Evolutionary conservation across 1,140 invertebrate genomes (phyloP).

Genomic region (Calliphora vicina): DNA sequence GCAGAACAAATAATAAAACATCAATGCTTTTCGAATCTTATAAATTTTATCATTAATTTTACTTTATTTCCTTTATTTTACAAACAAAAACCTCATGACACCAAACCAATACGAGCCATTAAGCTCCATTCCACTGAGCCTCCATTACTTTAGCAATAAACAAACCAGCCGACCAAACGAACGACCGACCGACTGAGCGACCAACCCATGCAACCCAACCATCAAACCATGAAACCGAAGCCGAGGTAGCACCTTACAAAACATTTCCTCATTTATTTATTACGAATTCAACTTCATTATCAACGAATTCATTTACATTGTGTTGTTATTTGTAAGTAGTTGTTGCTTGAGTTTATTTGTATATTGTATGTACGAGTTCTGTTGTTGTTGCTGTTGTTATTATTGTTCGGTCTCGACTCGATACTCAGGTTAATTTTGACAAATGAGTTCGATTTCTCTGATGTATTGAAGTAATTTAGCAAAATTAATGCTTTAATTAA

Average conservation of each 20-base stretch:
- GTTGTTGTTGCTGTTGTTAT: constrained; percentile 27
- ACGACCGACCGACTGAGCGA: not conserved
- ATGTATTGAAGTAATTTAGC: constrained; percentile 61
- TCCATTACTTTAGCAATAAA: not conserved
- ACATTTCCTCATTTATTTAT: constrained; percentile 12
- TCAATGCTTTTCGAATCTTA: not conserved
- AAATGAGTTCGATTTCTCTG: constrained; percentile 62
- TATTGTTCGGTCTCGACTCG: constrained; percentile 9
- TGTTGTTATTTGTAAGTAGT: not conserved
- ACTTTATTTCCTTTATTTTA: constrained; percentile 8
- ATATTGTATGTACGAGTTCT: not conserved
- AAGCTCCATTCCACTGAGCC: not conserved
- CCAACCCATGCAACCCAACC: too few species aligned
- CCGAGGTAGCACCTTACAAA: not conserved
- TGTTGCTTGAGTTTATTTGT: not conserved
- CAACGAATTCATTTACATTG: constrained; percentile 20
- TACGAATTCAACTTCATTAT: constrained; percentile 26
- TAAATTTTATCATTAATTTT: constrained; percentile 31
- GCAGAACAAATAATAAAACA: not conserved
- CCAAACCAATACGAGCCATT: not conserved
- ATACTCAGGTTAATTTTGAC: constrained; percentile 58
- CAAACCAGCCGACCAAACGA: not conserved
- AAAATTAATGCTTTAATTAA: constrained; percentile 55
- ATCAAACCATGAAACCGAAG: not conserved
- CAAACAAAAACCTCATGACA: not conserved